Evolutionary conservation across 92 coral and sea anemone genomes (phyloP).

Genomic region (Epizoanthus illoricatus): DNA sequence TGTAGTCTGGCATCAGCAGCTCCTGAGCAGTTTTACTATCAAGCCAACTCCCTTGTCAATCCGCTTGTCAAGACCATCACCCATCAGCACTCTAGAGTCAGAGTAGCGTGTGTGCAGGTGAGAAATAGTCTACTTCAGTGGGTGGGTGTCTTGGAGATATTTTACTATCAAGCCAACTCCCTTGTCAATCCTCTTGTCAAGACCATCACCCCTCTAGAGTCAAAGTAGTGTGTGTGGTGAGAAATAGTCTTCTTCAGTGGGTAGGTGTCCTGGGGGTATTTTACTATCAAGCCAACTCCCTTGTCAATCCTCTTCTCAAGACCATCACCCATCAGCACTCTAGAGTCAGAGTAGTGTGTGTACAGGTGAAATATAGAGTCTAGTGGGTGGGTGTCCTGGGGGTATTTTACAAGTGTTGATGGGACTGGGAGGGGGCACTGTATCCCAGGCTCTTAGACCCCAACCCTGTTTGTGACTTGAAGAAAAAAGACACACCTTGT

Average conservation of each 20-base stretch:
- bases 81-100: constrained; percentile 97
- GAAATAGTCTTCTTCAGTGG: not conserved
- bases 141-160: too few relatives aligned
- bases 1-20: constrained; percentile 79
- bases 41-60: constrained; percentile 89
- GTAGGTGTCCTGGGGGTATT: too few relatives aligned
- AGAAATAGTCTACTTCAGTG: not conserved
- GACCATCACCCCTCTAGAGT: constrained; percentile 91
- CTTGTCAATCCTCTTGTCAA: constrained; percentile 83
- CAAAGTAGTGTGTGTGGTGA: constrained; percentile 82
- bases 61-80: constrained; percentile 82
- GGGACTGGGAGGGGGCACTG: too few relatives aligned
- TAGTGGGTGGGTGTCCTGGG: too few relatives aligned
- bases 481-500: too few relatives aligned
- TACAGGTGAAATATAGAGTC: constrained; percentile 62
- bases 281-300: constrained; percentile 83
- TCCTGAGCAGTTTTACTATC: constrained; percentile 95
- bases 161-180: constrained; percentile 81
- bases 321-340: constrained; percentile 95
- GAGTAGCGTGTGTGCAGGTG: constrained; percentile 90
- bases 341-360: constrained; percentile 88
- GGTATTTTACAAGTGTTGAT: too few relatives aligned
- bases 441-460: too few relatives aligned
- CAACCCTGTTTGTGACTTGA: too few relatives aligned
- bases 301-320: constrained; percentile 82